A percentile compares a stretch with the other conserved stretches of the same genome.
Evolutionary conservation across 2,113 vertebrate genomes (phyloP).

Genomic region (Diglossa brunneiventris): DNA sequence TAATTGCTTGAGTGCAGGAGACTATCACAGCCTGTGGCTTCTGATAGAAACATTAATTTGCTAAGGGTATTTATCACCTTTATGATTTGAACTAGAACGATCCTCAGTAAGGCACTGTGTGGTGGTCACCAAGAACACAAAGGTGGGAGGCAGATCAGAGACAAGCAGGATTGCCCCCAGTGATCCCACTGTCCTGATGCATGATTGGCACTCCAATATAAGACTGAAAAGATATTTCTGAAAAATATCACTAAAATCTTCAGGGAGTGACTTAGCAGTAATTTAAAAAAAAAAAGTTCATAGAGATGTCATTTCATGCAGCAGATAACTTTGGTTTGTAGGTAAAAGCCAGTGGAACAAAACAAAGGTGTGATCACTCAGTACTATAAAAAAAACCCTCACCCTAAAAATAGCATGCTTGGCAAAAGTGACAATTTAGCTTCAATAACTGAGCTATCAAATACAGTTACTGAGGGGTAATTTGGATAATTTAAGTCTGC

Average conservation of each 20-base stretch:
- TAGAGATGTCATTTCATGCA: neutral
- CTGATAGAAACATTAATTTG: neutral
- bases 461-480: conserved; percentile 14
- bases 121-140: neutral
- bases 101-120: neutral
- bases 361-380: neutral
- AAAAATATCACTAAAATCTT: neutral
- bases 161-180: neutral
- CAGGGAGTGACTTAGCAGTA: neutral
- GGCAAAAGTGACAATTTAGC: conserved; percentile 41
- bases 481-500: conserved; percentile 39
- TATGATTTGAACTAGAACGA: neutral
- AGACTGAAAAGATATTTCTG: neutral
- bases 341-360: neutral
- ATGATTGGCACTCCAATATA: neutral
- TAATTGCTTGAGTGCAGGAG: neutral
- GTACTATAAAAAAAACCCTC: neutral
- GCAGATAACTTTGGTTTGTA: neutral
- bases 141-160: neutral
- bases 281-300: neutral
- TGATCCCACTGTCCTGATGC: neutral
- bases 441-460: conserved; percentile 42
- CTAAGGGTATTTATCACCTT: neutral
- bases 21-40: neutral
- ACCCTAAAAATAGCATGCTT: conserved; percentile 4